Conservation (phyloP, 2,113 vertebrate genomes). For the Ornithorhynchus anatinus region DNA sequence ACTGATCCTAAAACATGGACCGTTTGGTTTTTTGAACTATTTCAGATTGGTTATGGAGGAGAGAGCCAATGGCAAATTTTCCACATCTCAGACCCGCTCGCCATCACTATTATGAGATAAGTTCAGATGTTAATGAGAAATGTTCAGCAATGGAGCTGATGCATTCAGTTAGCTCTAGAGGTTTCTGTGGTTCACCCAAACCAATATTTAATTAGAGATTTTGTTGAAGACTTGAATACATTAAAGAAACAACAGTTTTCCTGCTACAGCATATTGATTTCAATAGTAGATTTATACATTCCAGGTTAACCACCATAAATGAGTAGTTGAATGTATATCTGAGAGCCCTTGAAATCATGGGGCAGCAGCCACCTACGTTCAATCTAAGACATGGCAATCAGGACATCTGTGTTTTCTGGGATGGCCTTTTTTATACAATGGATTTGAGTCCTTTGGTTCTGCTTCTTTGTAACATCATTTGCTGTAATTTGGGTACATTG, state of each 20-base stretch:
- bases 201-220: neutral
- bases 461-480: neutral
- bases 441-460: neutral
- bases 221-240: constrained; percentile 14
- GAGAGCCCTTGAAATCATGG: neutral
- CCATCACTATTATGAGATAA: neutral
- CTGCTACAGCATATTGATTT: neutral
- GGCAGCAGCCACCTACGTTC: neutral
- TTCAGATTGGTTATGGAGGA: neutral
- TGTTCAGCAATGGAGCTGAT: neutral
- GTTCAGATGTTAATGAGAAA: neutral
- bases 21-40: neutral
- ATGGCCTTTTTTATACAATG: neutral
- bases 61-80: too few relatives aligned
- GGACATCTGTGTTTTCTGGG: neutral
- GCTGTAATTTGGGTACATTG: neutral
- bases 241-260: neutral
- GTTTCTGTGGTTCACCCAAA: neutral
- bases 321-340: neutral
- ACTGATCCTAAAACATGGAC: neutral
- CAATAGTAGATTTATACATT: neutral
- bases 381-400: neutral
- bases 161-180: neutral
- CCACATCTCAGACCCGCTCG: too few relatives aligned
- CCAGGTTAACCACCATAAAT: neutral